Base-by-base conservation (phyloP, 2,888 invertebrate species). In the Carcina quercana region DNA sequence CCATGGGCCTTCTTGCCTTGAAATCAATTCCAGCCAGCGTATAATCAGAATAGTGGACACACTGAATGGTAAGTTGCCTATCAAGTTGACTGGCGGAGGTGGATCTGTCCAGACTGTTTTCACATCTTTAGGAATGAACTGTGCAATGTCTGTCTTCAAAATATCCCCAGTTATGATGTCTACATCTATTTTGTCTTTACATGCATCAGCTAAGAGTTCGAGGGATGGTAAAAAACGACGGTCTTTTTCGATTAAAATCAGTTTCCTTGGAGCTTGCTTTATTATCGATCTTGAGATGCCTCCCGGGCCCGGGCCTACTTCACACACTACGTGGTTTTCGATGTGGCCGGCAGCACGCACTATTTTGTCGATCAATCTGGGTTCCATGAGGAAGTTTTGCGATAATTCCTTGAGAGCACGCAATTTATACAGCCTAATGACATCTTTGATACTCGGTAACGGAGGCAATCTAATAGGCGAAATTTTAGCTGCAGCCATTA, bases 221-320 rank as follows among this genome's bases (percentile, higher is more conserved):
- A 99, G 73, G 0, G 92, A 88, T 1, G 97, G 95, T 19, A 93
- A 52, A 73, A 99, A 99, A 29, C 98, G 86, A 1, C 68, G 75
- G 78, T 99, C 99, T 71, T 97, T 97, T 70, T 99, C 99, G 22
- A 99, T 89, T 1, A 98, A 89, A 41, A 94, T 86, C n/a, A 98
- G 48, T 61, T 91, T 89, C 32, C 86, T 82, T 0, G 96, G 95
- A 11, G 83, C 78, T 50, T 87, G 87, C 32, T 90, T 89, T 8
- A 99, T 84, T 34, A 99, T 95, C 0, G 96, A 92, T 28, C 98
- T 85, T 0, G 98, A 98, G 22, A 99, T 94, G n/a, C 95, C 92
- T 1, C 99, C 99, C 1, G 99, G 99, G 0, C 99, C 99, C 0
- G 99, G 98, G 0, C 99, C 99, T 1, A 99, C 94, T 85, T 99